Percentiles rank a stretch among this genome's conserved stretches.
Conservation (phyloP, 2,888 invertebrate species). For the Drosophila lacicola region DNA sequence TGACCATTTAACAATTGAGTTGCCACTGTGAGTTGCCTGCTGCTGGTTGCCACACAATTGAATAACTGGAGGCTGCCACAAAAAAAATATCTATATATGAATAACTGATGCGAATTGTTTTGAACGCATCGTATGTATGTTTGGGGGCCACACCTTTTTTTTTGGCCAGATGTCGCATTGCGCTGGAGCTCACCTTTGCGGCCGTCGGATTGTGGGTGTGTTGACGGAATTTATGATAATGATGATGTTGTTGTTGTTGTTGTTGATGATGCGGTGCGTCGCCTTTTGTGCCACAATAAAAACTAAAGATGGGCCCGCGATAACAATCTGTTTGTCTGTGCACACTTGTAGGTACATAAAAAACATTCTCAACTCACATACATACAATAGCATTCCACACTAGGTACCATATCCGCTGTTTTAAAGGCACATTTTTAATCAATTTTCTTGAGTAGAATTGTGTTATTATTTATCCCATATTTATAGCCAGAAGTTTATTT, state of each 20-base stretch:
- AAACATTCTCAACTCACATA: not conserved
- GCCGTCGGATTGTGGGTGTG: constrained; percentile 46
- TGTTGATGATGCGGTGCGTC: constrained; percentile 37
- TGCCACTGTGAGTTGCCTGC: constrained; percentile 23
- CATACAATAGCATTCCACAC: constrained; percentile 13
- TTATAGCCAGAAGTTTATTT: constrained; percentile 1
- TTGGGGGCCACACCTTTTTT: constrained; percentile 44
- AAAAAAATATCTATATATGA: not conserved
- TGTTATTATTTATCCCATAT: constrained; percentile 7
- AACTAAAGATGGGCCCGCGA: constrained; percentile 37
- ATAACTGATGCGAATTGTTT: constrained; percentile 23
- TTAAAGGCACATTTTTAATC: constrained; percentile 13
- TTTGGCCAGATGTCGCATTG: constrained; percentile 55
- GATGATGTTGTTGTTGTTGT: constrained; percentile 21
- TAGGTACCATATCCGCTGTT: constrained; percentile 2
- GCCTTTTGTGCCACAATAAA: constrained; percentile 50
- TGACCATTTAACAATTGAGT: constrained; percentile 59
- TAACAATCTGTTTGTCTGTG: constrained; percentile 25
- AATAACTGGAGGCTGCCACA: constrained; percentile 31
- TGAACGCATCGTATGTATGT: constrained; percentile 14
- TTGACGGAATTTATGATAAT: constrained; percentile 51
- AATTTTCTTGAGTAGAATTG: constrained; percentile 12
- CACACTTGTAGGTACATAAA: constrained; percentile 3
- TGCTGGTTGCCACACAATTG: constrained; percentile 32
- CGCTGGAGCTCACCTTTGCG: constrained; percentile 37